Evolutionary conservation across 2,113 vertebrate genomes (phyloP).

Genomic region (Crotalus horridus): DNA sequence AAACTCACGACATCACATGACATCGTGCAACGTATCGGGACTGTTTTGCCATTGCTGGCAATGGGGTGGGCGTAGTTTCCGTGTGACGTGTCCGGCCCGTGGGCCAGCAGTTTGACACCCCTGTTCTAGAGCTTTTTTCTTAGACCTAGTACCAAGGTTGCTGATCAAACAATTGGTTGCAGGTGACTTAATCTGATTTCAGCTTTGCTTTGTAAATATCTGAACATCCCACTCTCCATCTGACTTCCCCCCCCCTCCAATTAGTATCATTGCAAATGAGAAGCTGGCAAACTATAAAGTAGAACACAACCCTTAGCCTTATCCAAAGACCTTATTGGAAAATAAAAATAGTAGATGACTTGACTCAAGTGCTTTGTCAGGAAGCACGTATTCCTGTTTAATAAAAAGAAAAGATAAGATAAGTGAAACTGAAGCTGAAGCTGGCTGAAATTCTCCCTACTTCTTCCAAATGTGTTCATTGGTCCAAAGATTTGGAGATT

Average conservation of each 20-base stretch:
- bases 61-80: no score
- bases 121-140: neutral
- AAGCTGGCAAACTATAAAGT: neutral
- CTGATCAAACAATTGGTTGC: neutral
- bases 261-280: neutral
- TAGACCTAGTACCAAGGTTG: neutral
- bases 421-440: neutral
- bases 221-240: neutral
- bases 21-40: no score
- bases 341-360: neutral
- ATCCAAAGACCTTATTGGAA: neutral
- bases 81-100: accelerated
- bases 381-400: neutral
- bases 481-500: neutral
- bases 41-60: no score
- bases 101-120: no score
- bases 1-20: no score
- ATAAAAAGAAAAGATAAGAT: neutral
- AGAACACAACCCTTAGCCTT: neutral
- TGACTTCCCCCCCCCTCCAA: neutral
- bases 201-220: neutral
- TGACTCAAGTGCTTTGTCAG: neutral
- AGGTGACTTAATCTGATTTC: neutral
- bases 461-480: neutral
- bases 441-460: neutral